Base-by-base conservation (phyloP, 2,113 vertebrate species). In the Tyto alba region DNA sequence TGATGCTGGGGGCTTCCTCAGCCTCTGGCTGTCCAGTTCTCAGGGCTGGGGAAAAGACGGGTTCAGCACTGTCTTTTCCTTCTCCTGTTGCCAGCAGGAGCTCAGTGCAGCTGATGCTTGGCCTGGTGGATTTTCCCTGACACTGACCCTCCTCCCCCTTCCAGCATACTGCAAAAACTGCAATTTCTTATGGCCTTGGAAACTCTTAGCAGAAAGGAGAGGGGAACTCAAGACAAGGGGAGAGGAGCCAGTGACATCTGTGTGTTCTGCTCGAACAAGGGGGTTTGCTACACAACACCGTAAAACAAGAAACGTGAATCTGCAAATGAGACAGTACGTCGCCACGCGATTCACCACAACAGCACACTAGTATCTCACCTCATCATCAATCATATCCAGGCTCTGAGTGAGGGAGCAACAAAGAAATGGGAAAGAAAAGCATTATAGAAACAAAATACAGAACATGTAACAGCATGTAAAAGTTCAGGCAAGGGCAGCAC, bases 361-460 rank as follows among this genome's bases (percentile, higher is more conserved):
- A 96, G 85, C 84, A 95, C 94, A 34, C 36, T 41, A 94, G 94
- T 74, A 85, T 98, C 99, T 99, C 98, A 99, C 99, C 99, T 99
- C 99, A 89, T 99, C 99, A 96, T 99, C 99, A 98, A 99, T 99
- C 99, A 99, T 99, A 98, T 99, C 99, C 99, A 99, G 98, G 98
- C 99, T 99, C 99, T 99, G 98, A 98, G 96, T 76, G 95, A 94
- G 84, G 96, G 98, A 98, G 98, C 98, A 98, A 92, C 89, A 98
- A 98, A 97, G 97, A 97, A 98, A 99, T 96, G 89, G 97, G 94
- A 98, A 97, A 98, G 93, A 97, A 97, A 93, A 97, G 84, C 68
- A 97, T 98, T 98, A 98, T 59, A 97, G 95, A 97, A 86, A 96
- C 88, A 83, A 95, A 95, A 77, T 95, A 95, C 81, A 88, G 59